A percentile compares a stretch with the other conserved stretches of the same genome.
phyloP scores from a whole-genome alignment of 2,888 invertebrate genomes.

The Barypeithes pellucidus region DNA sequence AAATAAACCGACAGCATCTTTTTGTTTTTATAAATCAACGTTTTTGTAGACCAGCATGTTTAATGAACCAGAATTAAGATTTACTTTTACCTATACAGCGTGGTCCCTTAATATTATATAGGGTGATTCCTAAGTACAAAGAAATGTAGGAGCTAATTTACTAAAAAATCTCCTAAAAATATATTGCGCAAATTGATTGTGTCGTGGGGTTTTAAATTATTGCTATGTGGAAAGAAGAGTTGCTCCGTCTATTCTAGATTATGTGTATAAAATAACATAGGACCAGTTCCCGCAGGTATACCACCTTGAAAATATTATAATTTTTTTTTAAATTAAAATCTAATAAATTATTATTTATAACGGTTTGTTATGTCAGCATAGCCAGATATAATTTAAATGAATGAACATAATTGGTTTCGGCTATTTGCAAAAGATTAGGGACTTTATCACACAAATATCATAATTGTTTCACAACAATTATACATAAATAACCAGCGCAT shows the following conservation, averaged over 20 bases:
- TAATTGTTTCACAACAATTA: background rate
- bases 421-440: constrained; percentile 11
- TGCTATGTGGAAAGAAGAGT: too few species aligned
- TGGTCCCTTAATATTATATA: background rate
- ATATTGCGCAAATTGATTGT: too few species aligned
- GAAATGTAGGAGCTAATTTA: too few species aligned
- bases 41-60: constrained; percentile 15
- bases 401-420: background rate
- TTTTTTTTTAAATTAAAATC: background rate
- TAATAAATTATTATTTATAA: background rate
- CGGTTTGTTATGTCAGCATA: background rate
- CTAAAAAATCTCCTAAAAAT: too few species aligned
- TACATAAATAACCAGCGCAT: background rate
- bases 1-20: constrained; percentile 5
- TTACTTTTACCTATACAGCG: background rate
- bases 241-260: too few species aligned
- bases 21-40: constrained; percentile 19
- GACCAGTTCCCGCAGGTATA: too few species aligned
- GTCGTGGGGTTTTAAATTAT: too few species aligned
- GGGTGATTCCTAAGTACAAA: too few species aligned
- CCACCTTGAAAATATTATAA: too few species aligned
- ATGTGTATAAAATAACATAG: too few species aligned
- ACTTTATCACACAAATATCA: background rate
- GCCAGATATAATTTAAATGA: background rate
- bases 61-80: constrained; percentile 2